A percentile compares a stretch with the other conserved stretches of the same genome.
These are phyloP conservation scores for Agonopterix heracliana DNA, from an alignment of 2,888 invertebrate species.

Conservation along the genomic window DNA sequence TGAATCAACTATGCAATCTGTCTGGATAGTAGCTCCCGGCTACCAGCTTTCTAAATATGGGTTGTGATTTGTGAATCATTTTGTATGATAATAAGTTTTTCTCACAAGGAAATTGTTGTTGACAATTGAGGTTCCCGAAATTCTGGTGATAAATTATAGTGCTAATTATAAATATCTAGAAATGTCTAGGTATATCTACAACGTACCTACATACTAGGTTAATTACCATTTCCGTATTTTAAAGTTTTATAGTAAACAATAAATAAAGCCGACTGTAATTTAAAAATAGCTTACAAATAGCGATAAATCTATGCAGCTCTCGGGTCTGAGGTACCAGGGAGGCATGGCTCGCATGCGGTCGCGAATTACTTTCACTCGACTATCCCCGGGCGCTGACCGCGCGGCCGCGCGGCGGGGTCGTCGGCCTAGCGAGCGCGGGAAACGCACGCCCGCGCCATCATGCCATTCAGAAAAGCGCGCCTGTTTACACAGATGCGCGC, in stretches of 20 bases:
- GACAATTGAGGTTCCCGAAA: too few relatives aligned
- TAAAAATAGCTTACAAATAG: slow-evolving; percentile 23
- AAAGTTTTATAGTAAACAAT: neutral
- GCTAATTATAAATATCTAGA: too few relatives aligned
- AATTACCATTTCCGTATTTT: too few relatives aligned
- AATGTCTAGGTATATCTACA: too few relatives aligned
- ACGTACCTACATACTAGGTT: too few relatives aligned
- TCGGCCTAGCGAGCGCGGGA: slow-evolving; percentile 61
- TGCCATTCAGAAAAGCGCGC: slow-evolving; percentile 72
- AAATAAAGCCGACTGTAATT: neutral
- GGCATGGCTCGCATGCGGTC: slow-evolving; percentile 63
- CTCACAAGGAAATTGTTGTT: too few relatives aligned
- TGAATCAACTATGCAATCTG: slow-evolving; percentile 6
- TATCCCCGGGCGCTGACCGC: slow-evolving; percentile 70
- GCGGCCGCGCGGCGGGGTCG: slow-evolving; percentile 43
- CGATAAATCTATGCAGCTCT: slow-evolving; percentile 24
- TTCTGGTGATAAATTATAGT: too few relatives aligned
- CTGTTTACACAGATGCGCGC: slow-evolving; percentile 75
- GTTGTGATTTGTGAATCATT: too few relatives aligned
- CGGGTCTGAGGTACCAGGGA: slow-evolving; percentile 42
- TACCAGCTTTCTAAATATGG: too few relatives aligned
- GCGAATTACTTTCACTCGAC: slow-evolving; percentile 75
- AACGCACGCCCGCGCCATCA: slow-evolving; percentile 49
- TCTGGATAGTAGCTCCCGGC: neutral
- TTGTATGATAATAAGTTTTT: too few relatives aligned